Conservation (phyloP, 2,888 invertebrate genomes). For the Netelia fuscicornis region DNA sequence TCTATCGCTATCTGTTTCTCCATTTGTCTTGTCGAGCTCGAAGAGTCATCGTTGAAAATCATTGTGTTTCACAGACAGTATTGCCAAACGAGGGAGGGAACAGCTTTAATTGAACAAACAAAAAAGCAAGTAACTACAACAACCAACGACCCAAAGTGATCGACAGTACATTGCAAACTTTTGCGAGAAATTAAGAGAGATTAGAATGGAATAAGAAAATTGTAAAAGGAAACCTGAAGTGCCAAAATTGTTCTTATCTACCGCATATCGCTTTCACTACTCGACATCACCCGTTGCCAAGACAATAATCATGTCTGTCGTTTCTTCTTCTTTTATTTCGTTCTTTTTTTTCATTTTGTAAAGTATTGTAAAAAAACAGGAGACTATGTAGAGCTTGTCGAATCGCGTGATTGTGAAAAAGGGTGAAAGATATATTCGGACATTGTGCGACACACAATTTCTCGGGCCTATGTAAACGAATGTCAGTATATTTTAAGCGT, state of each 20-base stretch:
- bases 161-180: conserved; percentile 20
- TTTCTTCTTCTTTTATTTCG: conserved; percentile 64
- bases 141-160: conserved; percentile 5
- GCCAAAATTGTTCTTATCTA: conserved; percentile 72
- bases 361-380: conserved; percentile 78
- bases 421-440: conserved; percentile 36
- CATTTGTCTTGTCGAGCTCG: conserved; percentile 30
- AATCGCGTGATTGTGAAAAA: conserved; percentile 44
- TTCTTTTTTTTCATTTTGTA: conserved; percentile 72
- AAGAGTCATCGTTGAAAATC: conserved; percentile 44
- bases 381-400: conserved; percentile 70
- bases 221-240: conserved; percentile 48
- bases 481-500: conserved; percentile 55
- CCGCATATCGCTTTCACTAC: conserved; percentile 75
- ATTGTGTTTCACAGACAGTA: conserved; percentile 15
- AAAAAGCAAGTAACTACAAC: not conserved
- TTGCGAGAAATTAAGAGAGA: conserved; percentile 1
- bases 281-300: conserved; percentile 82
- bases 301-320: conserved; percentile 82
- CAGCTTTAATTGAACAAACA: not conserved
- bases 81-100: conserved; percentile 13
- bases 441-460: conserved; percentile 13
- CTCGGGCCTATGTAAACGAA: conserved; percentile 57
- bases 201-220: conserved; percentile 10
- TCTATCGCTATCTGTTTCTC: conserved; percentile 19